A percentile compares a stretch with the other conserved stretches of the same genome.
Evolutionary conservation across 2,113 vertebrate genomes (phyloP).

Genomic region (Butorides virescens): DNA sequence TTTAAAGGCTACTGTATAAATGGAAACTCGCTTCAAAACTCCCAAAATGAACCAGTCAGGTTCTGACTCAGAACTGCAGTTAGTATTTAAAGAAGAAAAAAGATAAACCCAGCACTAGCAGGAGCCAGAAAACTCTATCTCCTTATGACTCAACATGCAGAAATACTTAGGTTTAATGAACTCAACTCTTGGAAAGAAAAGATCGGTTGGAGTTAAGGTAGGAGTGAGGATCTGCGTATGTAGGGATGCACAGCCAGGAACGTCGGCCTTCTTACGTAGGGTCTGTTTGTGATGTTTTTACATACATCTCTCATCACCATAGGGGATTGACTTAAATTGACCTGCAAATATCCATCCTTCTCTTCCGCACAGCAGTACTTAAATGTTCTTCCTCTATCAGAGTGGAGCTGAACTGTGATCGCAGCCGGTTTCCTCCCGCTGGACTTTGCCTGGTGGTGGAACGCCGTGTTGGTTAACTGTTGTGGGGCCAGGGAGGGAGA

Average conservation of each 20-base stretch:
- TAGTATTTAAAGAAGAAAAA: conserved; percentile 37
- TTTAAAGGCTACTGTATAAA: conserved; percentile 56
- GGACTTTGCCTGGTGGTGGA: conserved; percentile 46
- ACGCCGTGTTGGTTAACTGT: background rate
- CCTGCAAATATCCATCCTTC: background rate
- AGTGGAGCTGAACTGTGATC: conserved; percentile 28
- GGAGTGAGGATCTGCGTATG: background rate
- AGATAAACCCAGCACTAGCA: conserved; percentile 3
- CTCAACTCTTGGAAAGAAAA: conserved; percentile 21
- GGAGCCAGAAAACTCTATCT: conserved; percentile 64
- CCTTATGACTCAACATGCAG: conserved; percentile 70
- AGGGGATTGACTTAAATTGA: background rate
- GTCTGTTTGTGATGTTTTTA: background rate
- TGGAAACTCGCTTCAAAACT: conserved; percentile 64
- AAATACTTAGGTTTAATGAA: conserved; percentile 63
- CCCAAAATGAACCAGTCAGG: conserved; percentile 27
- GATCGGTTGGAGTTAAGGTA: background rate
- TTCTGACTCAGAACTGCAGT: conserved; percentile 79
- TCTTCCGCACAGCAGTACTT: background rate
- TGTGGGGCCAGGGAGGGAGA: background rate
- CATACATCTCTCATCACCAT: rapidly evolving
- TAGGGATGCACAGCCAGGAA: background rate
- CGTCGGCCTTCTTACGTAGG: background rate
- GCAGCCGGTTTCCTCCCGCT: background rate
- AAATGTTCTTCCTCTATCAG: background rate